Percentiles rank a stretch among this genome's conserved stretches.
Evolutionary conservation across 2,888 invertebrate species (phyloP).

Genomic region (Stegana nigrithorax): DNA sequence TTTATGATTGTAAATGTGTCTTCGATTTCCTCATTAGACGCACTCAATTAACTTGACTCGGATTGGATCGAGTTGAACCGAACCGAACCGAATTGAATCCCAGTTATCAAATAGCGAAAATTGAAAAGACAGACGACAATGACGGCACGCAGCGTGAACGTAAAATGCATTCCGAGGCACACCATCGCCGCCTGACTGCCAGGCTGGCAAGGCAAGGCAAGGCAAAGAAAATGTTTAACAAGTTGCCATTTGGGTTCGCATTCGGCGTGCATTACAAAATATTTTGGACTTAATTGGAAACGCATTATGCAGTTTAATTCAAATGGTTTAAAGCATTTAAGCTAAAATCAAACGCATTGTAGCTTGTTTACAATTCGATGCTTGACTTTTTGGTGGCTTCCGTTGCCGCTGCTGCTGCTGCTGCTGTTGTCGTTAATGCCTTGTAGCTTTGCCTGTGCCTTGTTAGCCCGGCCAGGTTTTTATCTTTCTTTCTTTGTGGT

Average conservation of each 20-base stretch:
- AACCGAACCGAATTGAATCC: background rate
- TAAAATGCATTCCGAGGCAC: background rate
- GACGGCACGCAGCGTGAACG: background rate
- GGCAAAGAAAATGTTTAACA: background rate
- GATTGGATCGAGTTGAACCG: no score
- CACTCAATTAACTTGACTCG: constrained; percentile 50
- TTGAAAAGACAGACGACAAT: background rate
- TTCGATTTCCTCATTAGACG: constrained; percentile 54
- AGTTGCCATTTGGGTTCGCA: background rate
- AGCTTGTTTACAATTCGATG: background rate
- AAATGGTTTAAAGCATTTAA: constrained; percentile 25
- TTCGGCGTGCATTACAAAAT: no score
- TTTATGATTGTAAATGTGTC: constrained; percentile 18
- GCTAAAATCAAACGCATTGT: constrained; percentile 2
- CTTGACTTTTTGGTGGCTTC: background rate
- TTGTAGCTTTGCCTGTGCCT: no score
- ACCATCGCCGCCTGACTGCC: background rate
- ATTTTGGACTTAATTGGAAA: constrained; percentile 49
- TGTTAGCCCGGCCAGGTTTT: constrained; percentile 20
- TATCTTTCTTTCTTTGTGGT: constrained; percentile 23
- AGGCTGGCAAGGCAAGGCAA: background rate
- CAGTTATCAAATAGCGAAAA: no score
- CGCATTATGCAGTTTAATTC: constrained; percentile 52
- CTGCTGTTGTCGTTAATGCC: background rate
- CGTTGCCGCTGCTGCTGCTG: background rate